Base-by-base conservation (phyloP, 2,888 invertebrate genomes). In the Salpingus planirostris region DNA sequence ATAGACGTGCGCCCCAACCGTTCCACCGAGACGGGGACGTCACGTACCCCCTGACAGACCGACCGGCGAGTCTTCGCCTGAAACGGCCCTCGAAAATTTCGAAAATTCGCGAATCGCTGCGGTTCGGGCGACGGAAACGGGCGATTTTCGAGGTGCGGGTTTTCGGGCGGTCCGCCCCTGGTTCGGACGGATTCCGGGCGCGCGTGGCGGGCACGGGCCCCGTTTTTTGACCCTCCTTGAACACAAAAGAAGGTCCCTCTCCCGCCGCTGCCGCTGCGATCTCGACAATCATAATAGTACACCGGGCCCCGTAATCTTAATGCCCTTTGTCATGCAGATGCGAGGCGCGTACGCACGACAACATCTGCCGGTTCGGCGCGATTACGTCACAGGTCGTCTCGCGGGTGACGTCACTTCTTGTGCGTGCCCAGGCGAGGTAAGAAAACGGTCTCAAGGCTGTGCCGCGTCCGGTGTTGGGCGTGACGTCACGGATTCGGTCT, bases 141-240 rank as follows among this genome's bases (percentile, higher is more conserved):
- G n/a, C n/a, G n/a, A n/a, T n/a, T n/a, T n/a, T n/a, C n/a, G n/a
- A n/a, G n/a, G n/a, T n/a, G n/a, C n/a, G n/a, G n/a, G n/a, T n/a
- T n/a, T n/a, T n/a, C n/a, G n/a, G n/a, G n/a, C n/a, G n/a, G n/a
- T n/a, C n/a, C 54, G 60, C 48, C 60, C 42, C 52, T 62, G 62
- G 18, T 27, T 40, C 47, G 44, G 47, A n/a, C n/a, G n/a, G 61
- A 59, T 59, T 58, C 56, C 59, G 53, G 48, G 49, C 54, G 47
- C 63, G 63, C 60, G 63, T 64, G 63, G 56, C 61, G 50, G 53
- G 52, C 63, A 62, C 62, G 60, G 59, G 62, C 52, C 60, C 56
- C 53, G 60, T 60, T 62, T 62, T 62, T 61, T 61, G 39, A 39
- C 39, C 39, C 52, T 50, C 50, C 40, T 37, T 41, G 26, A 43